A percentile compares a stretch with the other conserved stretches of the same genome.
Evolutionary conservation across 2,797 vertebrate species (phyloP).

Genomic region (Acanthurus leucopareius): DNA sequence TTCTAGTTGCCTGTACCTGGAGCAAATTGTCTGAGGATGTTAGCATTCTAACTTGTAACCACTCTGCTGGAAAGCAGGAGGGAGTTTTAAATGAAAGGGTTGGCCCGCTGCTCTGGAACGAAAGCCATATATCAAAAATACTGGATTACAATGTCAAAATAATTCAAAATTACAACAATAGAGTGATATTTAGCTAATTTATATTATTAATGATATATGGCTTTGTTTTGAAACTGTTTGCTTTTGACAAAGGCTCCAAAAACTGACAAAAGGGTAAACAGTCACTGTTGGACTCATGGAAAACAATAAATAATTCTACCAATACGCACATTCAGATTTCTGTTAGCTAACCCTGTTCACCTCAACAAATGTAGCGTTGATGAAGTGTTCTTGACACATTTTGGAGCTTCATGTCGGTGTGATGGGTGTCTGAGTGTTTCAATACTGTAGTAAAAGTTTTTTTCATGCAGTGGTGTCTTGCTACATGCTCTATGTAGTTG

Average conservation of each 20-base stretch:
- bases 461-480: slow-evolving; percentile 51
- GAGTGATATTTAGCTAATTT: slow-evolving; percentile 19
- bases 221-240: slow-evolving; percentile 33
- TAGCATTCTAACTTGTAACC: slow-evolving; percentile 5
- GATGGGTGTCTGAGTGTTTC: slow-evolving; percentile 35
- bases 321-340: slow-evolving; percentile 39
- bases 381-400: slow-evolving; percentile 63
- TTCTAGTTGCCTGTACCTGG: slow-evolving; percentile 11
- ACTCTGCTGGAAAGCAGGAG: slow-evolving; percentile 39
- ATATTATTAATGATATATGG: slow-evolving; percentile 34
- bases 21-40: neutral
- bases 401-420: slow-evolving; percentile 63
- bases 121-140: slow-evolving; percentile 48
- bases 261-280: neutral
- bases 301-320: slow-evolving; percentile 18
- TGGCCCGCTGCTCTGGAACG: slow-evolving; percentile 32
- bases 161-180: slow-evolving; percentile 6
- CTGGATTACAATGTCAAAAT: slow-evolving; percentile 17
- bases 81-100: slow-evolving; percentile 15
- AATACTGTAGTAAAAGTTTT: slow-evolving; percentile 39
- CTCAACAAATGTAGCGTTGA: slow-evolving; percentile 64
- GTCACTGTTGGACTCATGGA: slow-evolving; percentile 10
- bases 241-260: slow-evolving; percentile 9
- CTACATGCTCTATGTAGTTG: slow-evolving; percentile 41
- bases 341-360: slow-evolving; percentile 34